These are phyloP conservation scores for Macropis europaea DNA, from an alignment of 2,888 invertebrate genomes.

Conservation along the genomic window DNA sequence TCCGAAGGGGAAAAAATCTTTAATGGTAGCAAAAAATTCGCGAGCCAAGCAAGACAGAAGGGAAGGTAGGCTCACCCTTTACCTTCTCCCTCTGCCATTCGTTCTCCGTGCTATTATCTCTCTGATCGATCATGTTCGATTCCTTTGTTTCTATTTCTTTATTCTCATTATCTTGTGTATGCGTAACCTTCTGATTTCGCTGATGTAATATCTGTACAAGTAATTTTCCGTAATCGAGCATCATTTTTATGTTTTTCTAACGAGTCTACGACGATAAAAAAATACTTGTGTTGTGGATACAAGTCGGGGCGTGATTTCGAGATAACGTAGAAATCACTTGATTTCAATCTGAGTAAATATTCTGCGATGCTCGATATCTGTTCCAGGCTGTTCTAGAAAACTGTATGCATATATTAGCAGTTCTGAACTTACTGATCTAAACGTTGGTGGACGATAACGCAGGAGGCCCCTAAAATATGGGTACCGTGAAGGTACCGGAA, in stretches of 20 bases:
- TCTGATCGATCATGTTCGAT: conserved; percentile 18
- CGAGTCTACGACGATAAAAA: neutral
- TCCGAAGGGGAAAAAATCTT: conserved; percentile 35
- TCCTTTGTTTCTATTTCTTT: neutral
- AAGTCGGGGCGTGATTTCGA: too few relatives aligned
- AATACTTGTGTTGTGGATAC: neutral
- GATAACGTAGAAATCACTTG: neutral
- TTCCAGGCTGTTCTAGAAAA: neutral
- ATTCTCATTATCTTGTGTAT: conserved; percentile 12
- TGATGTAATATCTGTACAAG: neutral
- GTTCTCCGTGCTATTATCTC: neutral
- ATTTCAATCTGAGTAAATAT: neutral
- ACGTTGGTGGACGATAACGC: conserved; percentile 3
- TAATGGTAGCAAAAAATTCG: conserved; percentile 46
- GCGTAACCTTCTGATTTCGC: neutral
- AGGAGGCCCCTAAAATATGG: conserved; percentile 34
- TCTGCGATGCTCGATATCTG: neutral
- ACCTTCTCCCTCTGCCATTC: neutral
- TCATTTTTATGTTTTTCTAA: neutral
- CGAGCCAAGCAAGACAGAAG: conserved; percentile 24
- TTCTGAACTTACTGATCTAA: neutral
- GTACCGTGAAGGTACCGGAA: conserved; percentile 35
- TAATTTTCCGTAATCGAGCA: neutral
- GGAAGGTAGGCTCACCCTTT: conserved; percentile 18
- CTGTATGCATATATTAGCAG: neutral